These are phyloP conservation scores for Pristionchus arcanus DNA, from an alignment of 2,888 invertebrate species.

Conservation along the genomic window DNA sequence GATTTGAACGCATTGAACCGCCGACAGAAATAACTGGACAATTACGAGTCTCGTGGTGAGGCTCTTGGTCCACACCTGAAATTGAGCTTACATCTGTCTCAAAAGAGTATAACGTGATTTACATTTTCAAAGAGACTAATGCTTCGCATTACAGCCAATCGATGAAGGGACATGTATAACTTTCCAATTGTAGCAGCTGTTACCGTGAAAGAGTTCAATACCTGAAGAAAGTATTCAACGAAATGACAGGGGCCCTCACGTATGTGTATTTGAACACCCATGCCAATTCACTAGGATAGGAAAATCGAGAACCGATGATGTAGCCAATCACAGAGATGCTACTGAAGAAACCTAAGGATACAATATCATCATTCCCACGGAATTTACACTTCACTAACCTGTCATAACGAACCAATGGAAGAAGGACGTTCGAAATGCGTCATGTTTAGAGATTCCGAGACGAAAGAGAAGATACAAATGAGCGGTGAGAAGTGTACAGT, in stretches of 20 bases:
- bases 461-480: neutral
- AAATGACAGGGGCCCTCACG: neutral
- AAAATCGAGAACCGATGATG: neutral
- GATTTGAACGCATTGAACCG: neutral
- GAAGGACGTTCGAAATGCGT: neutral
- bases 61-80: neutral
- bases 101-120: neutral
- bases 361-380: neutral
- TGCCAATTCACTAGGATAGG: neutral
- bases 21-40: neutral
- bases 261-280: neutral
- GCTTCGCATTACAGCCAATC: conserved; percentile 1
- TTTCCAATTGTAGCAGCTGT: neutral
- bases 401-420: neutral
- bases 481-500: neutral
- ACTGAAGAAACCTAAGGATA: neutral
- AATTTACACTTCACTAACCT: neutral
- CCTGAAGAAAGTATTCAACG: neutral
- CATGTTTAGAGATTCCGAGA: neutral
- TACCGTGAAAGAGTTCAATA: neutral
- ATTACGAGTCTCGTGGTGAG: neutral
- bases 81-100: neutral
- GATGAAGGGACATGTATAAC: neutral
- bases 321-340: neutral
- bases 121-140: neutral